A percentile compares a stretch with the other conserved stretches of the same genome.
These are phyloP conservation scores for Sphaerophoria rueppellii DNA, from an alignment of 2,888 invertebrate genomes.

Conservation along the genomic window DNA sequence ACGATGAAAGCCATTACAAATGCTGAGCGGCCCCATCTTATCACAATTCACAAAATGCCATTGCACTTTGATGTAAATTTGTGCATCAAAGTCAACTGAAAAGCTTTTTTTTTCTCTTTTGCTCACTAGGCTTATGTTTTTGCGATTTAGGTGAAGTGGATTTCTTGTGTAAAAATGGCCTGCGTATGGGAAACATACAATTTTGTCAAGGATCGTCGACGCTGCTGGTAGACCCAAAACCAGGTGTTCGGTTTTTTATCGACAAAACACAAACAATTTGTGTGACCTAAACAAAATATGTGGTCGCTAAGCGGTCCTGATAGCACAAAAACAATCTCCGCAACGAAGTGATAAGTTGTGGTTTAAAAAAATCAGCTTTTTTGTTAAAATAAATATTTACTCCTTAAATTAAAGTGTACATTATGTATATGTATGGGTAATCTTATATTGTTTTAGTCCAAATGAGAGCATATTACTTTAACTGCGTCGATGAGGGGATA, in stretches of 20 bases:
- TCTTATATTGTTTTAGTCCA: no score
- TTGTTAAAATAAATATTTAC: no score
- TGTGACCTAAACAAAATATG: conserved; percentile 14
- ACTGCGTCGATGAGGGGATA: no score
- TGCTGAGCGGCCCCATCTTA: background rate
- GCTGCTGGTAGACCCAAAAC: no score
- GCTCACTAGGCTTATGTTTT: background rate
- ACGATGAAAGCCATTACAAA: background rate
- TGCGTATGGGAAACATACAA: no score
- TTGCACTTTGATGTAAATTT: background rate
- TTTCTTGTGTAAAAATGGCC: no score
- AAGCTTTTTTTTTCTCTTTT: conserved; percentile 6
- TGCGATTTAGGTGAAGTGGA: no score
- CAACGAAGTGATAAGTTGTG: background rate
- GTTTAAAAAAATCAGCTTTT: background rate
- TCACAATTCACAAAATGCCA: background rate
- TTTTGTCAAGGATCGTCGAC: no score
- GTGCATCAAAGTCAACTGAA: conserved; percentile 13
- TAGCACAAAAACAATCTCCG: background rate
- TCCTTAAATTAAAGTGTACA: no score
- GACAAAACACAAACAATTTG: conserved; percentile 3
- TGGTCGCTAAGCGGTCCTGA: background rate
- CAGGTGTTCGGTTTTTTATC: background rate
- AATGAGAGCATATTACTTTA: no score
- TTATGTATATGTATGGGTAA: no score